Percentiles rank a stretch among this genome's conserved stretches.
Conservation (phyloP, 2,113 vertebrate genomes). For the Cygnus buccinator region DNA sequence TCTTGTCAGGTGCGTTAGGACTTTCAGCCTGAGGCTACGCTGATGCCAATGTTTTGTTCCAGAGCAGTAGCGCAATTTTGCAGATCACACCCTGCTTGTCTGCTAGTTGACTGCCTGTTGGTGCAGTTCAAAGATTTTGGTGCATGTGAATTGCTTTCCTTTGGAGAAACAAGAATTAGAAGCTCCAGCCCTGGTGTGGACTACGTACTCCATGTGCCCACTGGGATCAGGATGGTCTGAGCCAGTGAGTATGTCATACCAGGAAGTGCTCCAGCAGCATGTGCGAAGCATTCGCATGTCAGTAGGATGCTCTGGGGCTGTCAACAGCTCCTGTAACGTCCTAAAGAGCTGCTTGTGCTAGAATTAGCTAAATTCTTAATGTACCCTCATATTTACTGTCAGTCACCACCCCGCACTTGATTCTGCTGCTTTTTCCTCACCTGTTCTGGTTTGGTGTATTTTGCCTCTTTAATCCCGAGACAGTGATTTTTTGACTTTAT, state of each 20-base stretch:
- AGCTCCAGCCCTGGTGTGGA: background rate
- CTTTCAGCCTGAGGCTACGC: background rate
- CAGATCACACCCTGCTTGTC: background rate
- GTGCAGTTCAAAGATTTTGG: background rate
- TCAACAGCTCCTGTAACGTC: background rate
- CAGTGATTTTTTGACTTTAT: background rate
- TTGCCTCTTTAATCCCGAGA: background rate
- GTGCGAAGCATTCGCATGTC: background rate
- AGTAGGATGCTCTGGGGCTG: background rate
- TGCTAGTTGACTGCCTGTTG: background rate
- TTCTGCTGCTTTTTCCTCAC: background rate
- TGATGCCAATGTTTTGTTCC: background rate
- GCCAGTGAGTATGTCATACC: too few relatives aligned
- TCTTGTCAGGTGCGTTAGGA: background rate
- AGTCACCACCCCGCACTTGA: background rate
- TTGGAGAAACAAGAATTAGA: background rate
- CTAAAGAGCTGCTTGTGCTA: background rate
- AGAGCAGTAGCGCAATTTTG: background rate
- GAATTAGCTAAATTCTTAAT: background rate
- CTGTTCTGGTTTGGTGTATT: background rate
- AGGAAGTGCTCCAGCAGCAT: background rate
- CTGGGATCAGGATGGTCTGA: background rate
- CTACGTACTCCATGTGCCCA: background rate
- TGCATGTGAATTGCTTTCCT: background rate
- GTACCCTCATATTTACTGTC: background rate